Conservation (phyloP, 2,888 invertebrate genomes). For the Agelastica alni region DNA sequence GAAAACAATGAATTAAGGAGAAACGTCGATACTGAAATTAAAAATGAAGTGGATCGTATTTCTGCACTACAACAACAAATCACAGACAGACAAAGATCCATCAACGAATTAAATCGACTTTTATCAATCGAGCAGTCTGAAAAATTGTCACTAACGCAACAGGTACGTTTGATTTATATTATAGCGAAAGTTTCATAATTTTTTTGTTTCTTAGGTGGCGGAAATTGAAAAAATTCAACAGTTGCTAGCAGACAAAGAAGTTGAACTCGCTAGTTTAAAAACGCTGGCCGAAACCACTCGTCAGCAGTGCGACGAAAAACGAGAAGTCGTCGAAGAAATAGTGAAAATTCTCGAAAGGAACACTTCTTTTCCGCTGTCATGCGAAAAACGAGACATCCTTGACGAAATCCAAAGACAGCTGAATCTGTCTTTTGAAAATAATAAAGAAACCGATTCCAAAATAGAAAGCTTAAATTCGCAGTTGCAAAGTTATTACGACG, state of each 20-base stretch:
- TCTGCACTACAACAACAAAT: conserved; percentile 52
- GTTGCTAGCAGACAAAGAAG: conserved; percentile 38
- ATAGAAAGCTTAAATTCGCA: conserved; percentile 3
- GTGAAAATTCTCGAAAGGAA: conserved; percentile 41
- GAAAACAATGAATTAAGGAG: conserved; percentile 55
- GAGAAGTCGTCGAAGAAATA: conserved; percentile 43
- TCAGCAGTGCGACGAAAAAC: conserved; percentile 44
- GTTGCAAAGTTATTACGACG: conserved; percentile 11
- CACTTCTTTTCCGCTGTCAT: conserved; percentile 36
- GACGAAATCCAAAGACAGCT: conserved; percentile 41
- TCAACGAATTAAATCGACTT: conserved; percentile 44
- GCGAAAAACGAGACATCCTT: conserved; percentile 39
- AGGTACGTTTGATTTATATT: conserved; percentile 6
- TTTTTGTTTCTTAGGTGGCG: background rate
- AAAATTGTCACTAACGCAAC: conserved; percentile 36
- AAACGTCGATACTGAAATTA: conserved; percentile 54
- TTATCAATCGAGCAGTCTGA: conserved; percentile 45
- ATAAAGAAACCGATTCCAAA: conserved; percentile 21
- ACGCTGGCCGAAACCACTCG: conserved; percentile 42
- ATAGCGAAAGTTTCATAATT: conserved; percentile 20
- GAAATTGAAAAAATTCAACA: conserved; percentile 36
- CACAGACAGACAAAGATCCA: conserved; percentile 46
- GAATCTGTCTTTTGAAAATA: conserved; percentile 12
- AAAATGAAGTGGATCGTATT: conserved; percentile 52
- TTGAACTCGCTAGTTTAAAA: conserved; percentile 37